Conservation (phyloP, 2,113 vertebrate species). For the Seriola rivoliana region DNA sequence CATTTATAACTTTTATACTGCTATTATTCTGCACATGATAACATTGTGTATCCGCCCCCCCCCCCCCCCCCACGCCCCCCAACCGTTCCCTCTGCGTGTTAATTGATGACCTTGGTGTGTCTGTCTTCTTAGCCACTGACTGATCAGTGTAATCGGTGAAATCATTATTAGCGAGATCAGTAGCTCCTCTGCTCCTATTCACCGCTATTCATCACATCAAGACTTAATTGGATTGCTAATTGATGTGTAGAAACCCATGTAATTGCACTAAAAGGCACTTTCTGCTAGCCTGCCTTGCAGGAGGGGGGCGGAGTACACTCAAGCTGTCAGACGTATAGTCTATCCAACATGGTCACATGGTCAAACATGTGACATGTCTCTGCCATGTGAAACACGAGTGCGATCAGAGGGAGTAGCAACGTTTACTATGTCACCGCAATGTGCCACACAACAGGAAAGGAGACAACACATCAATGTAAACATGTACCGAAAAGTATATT, state of each 20-base stretch:
- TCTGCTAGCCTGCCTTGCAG: constrained; percentile 61
- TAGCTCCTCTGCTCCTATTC: constrained; percentile 73
- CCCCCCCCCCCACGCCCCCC: neutral
- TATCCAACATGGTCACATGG: constrained; percentile 29
- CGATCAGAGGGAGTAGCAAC: neutral
- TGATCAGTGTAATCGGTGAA: constrained; percentile 79
- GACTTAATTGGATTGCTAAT: constrained; percentile 86
- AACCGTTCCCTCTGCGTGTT: constrained; percentile 17
- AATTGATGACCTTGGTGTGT: constrained; percentile 77
- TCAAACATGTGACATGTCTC: constrained; percentile 29
- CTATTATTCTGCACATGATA: constrained; percentile 23
- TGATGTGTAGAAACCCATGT: constrained; percentile 86
- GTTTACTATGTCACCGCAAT: neutral
- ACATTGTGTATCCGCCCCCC: constrained; percentile 10
- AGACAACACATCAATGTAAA: neutral
- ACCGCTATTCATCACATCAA: constrained; percentile 83
- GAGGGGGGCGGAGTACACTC: constrained; percentile 16
- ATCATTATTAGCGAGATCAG: constrained; percentile 83
- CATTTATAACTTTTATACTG: constrained; percentile 5
- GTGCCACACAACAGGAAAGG: neutral
- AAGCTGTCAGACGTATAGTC: constrained; percentile 63
- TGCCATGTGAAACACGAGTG: constrained; percentile 4
- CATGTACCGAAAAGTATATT: neutral
- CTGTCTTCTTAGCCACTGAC: constrained; percentile 73
- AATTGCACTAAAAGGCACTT: constrained; percentile 84